These are phyloP conservation scores for Mnemiopsis leidyi DNA, from an alignment of 37 sponge, comb jelly and placozoan genomes.

Conservation along the genomic window DNA sequence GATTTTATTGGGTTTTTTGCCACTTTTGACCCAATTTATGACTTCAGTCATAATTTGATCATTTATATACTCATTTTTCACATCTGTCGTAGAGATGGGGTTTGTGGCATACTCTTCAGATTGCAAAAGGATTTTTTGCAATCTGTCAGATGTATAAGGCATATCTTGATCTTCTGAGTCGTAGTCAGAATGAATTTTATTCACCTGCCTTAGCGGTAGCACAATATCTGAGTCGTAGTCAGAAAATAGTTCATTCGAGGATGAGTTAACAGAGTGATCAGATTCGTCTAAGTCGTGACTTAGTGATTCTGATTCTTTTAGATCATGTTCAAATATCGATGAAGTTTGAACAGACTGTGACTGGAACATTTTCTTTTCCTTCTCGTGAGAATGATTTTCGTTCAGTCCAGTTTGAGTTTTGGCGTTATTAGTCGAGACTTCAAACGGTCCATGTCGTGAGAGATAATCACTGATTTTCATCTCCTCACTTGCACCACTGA, in stretches of 20 bases:
- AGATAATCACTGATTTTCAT: background rate
- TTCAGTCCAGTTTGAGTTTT: background rate
- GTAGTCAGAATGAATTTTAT: too few relatives aligned
- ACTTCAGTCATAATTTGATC: background rate
- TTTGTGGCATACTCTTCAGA: background rate
- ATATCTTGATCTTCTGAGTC: too few relatives aligned
- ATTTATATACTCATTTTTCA: background rate
- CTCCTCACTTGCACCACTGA: background rate
- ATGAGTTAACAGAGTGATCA: background rate
- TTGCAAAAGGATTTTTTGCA: background rate
- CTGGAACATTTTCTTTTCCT: background rate
- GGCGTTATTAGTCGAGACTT: background rate
- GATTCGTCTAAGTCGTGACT: background rate
- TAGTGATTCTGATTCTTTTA: too few relatives aligned
- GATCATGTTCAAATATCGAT: too few relatives aligned
- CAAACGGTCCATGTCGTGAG: background rate
- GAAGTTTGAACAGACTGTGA: too few relatives aligned
- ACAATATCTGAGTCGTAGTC: background rate
- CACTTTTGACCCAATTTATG: background rate
- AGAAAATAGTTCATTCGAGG: background rate
- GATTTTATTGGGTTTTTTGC: background rate
- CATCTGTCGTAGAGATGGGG: background rate
- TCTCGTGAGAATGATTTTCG: background rate
- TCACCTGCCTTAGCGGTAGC: too few relatives aligned
- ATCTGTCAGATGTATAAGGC: background rate